Percentiles rank a stretch among this genome's conserved stretches.
Conservation (phyloP, 2,797 vertebrate species). For the Phoeniculus purpureus region DNA sequence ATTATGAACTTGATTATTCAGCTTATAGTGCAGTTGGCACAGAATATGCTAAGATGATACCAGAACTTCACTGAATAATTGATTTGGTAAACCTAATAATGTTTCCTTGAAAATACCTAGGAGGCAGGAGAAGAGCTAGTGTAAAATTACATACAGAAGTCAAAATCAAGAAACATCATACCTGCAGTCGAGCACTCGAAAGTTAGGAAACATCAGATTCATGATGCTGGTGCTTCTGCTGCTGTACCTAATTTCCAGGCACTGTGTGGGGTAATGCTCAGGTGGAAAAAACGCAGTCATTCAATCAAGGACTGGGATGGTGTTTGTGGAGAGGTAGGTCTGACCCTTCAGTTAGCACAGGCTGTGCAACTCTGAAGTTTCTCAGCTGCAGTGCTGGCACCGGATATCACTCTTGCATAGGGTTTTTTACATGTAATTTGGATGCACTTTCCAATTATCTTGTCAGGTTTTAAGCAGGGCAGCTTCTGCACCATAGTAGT, state of each 20-base stretch:
- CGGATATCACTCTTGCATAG: neutral
- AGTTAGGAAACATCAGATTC: neutral
- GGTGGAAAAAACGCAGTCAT: neutral
- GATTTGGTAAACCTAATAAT: neutral
- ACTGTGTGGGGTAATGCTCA: neutral
- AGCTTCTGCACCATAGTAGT: neutral
- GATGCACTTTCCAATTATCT: neutral
- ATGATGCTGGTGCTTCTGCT: neutral
- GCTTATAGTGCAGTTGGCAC: neutral
- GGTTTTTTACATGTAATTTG: neutral
- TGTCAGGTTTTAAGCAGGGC: neutral
- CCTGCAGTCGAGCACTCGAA: neutral
- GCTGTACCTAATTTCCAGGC: neutral
- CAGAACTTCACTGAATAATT: slow-evolving; percentile 19
- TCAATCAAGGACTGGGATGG: neutral
- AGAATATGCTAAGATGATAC: slow-evolving; percentile 37
- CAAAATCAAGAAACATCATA: neutral
- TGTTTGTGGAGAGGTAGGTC: neutral
- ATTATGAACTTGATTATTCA: neutral
- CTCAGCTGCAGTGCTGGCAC: neutral
- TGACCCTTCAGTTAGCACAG: neutral
- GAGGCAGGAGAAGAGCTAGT: slow-evolving; percentile 3
- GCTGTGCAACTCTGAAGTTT: neutral
- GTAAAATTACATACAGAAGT: slow-evolving; percentile 3
- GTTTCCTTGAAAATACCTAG: slow-evolving; percentile 4